phyloP scores from a whole-genome alignment of 2,888 invertebrate species.

The Sycophila texana region DNA sequence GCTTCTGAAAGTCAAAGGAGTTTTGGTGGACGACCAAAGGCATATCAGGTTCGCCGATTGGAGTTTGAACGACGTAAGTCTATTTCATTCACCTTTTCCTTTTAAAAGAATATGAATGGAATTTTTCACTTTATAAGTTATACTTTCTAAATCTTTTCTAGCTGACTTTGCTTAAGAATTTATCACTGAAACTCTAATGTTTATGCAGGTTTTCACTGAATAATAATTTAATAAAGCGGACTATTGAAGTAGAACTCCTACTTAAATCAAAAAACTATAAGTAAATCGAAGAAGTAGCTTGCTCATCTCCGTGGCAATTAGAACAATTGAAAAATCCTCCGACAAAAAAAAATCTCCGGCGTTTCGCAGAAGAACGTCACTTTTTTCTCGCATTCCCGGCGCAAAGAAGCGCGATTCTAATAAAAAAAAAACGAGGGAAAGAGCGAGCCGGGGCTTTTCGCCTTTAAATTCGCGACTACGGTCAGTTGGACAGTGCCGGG shows the following conservation, averaged over 20 bases:
- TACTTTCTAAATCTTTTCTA: too few species aligned
- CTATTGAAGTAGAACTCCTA: too few species aligned
- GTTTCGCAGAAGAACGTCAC: conserved; percentile 19
- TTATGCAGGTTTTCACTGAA: too few species aligned
- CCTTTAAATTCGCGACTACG: conserved; percentile 40
- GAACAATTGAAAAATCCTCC: conserved; percentile 3
- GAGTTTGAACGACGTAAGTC: conserved; percentile 92
- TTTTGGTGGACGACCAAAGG: conserved; percentile 92
- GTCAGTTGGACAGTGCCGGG: conserved; percentile 37
- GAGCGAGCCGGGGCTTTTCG: conserved; percentile 12
- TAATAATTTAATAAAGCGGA: too few species aligned
- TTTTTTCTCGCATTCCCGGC: conserved; percentile 33
- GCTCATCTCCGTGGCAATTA: neutral
- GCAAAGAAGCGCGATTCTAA: conserved; percentile 9
- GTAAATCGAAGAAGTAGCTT: too few species aligned
- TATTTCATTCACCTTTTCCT: neutral
- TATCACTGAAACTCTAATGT: too few species aligned
- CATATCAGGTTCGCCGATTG: conserved; percentile 95
- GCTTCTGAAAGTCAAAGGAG: conserved; percentile 87
- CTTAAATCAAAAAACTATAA: too few species aligned
- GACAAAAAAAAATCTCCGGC: conserved; percentile 10
- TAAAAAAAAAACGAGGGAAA: conserved; percentile 6
- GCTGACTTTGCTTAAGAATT: too few species aligned
- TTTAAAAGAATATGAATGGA: neutral
- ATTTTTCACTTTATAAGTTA: too few species aligned